Base-by-base conservation (phyloP, 2,113 vertebrate genomes). In the Perccottus glenii region DNA sequence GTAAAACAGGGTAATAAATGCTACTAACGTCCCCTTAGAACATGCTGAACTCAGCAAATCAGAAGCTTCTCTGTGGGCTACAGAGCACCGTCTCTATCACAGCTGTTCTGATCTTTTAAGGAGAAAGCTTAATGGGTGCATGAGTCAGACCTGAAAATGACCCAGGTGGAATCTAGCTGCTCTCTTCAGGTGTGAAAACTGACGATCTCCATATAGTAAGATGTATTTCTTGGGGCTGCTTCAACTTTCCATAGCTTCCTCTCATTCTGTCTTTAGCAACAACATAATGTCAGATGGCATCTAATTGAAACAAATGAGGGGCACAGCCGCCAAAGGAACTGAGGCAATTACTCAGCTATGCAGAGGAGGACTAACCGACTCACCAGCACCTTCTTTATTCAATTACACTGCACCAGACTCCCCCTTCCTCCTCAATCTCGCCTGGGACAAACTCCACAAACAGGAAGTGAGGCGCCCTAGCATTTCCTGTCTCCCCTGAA, bases 391-490 rank as follows among this genome's bases (percentile, higher is more conserved):
- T 60, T 70, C 71, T 58, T 16, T 1, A 6, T 72, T 80, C 65
- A 84, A 60, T 75, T 75, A 70, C 55, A 49, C 67, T 56, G 40
- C 60, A 51, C 44, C 50, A 80, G 60, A 72, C 75, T 66, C 11
- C 35, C 19, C 75, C 51, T 65, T 59, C 78, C 77, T 53, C 60
- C 50, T 68, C 55, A 38, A 46, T 62, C 77, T 56, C 12, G 50
- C 52, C 49, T 53, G 60, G 50, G 82, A 83, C 70, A 87, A 88
- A 80, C 77, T 73, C 38, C 2, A 83, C 69, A 86, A 86, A 89
- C 85, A 90, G 87, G 83, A 90, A 90, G 82, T 87, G 81, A 85
- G 87, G 72, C 86, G 75, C 85, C 88, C 57, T 75, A 64, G 47
- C 67, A 80, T 83, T 88, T 90, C 82, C 87, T 69, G 73, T 80